Base-by-base conservation (phyloP, 1,140 invertebrate species). In the Habropoda laboriosa region DNA sequence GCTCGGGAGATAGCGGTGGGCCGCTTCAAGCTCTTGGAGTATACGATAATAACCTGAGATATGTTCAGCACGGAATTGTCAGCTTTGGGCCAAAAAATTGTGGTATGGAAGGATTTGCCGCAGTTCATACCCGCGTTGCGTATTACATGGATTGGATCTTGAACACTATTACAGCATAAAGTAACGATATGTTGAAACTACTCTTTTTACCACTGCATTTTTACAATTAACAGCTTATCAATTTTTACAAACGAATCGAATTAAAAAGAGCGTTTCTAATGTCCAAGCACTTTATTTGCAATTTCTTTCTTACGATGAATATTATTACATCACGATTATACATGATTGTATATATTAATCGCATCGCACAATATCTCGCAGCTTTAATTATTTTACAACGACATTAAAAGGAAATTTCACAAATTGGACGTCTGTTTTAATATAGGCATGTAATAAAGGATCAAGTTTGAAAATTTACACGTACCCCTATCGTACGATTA, bases 91-190 rank as follows among this genome's bases (percentile, higher is more conserved):
- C 88, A 0, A n/a, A n/a, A n/a, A n/a, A n/a, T n/a, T 95, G 94
- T 74, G 95, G 94, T 0, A 85, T 91, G 0, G 90, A 91, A 32
- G 94, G 93, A 1, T 92, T 90, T 47, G 95, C 95, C 4, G 95
- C 94, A 0, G 94, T 96, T 2, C 96, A 96, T 82, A 95, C 95
- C 0, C 92, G 93, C 21, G 90, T 96, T 0, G 87, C 91, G 0
- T 92, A 94, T 72, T 96, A 95, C 73, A 91, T 96, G 88, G 93
- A 95, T 49, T 96, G 96, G 96, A 95, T 96, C 72, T 86, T 94
- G 68, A 84, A 93, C 27, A 95, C 92, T 7, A 90, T 97, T 24
- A 86, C 21, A 55, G 81, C 88, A 21, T 92, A 81, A 90, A 72
- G 0, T n/a, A 76, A n/a, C n/a, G n/a, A n/a, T n/a, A n/a, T 27